Base-by-base conservation (phyloP, 2,888 invertebrate species). In the Temnothorax ravouxi region DNA sequence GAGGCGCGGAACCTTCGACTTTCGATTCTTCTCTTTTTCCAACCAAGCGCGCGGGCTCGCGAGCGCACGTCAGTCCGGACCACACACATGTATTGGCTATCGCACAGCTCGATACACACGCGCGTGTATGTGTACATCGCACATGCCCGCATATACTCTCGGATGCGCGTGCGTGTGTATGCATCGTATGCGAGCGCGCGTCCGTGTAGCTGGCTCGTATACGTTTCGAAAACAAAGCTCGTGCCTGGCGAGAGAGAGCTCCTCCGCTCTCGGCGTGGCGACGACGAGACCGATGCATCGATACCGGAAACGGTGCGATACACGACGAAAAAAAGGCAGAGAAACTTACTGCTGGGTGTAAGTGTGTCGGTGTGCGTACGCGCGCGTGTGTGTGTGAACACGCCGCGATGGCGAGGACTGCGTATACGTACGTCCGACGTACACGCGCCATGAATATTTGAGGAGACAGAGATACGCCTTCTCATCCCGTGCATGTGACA, bases 281-380 rank as follows among this genome's bases (percentile, higher is more conserved):
- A 84, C 88, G 83, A 84, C 86, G 82, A 80, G 87, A 82, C 86
- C 92, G 91, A 91, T 91, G 89, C 91, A 92, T 92, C 93, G 92
- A 93, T 93, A 89, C 93, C 93, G 93, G 93, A 93, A 93, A 91
- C 91, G 89, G 85, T 84, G 84, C 84, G 90, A 88, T 90, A 86
- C 86, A 87, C 85, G 86, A 66, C 62, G 85, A 75, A 56, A 84
- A 86, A 91, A 84, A 86, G 88, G 89, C 64, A 79, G 66, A 52
- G 81, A 83, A 86, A 87, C 86, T 87, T 86, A 84, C 88, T 83
- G 86, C 79, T 79, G 66, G 2, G 54, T 77, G 18, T 56, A 81
- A 64, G 77, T 74, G 64, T 62, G 75, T 34, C 61, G 52, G 79
- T 62, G 62, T 62, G 47, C 66, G 62, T 62, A 44, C 66, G 59